phyloP scores from a whole-genome alignment of 2,888 invertebrate species.

The Adelognathus sp. region DNA sequence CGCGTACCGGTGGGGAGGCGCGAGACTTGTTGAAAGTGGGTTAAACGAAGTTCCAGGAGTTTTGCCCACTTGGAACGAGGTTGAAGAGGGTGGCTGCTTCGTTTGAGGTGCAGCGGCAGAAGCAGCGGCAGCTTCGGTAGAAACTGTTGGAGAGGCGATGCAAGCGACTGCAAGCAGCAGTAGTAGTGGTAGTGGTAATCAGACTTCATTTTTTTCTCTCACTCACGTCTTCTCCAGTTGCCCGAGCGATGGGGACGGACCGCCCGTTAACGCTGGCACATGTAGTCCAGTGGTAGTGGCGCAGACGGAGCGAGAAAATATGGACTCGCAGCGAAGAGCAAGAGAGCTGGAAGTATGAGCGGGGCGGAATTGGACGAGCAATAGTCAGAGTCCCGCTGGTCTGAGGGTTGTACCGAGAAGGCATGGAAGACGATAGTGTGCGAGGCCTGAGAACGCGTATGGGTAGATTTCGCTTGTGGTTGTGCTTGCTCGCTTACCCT shows the following conservation, averaged over 20 bases:
- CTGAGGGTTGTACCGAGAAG: conserved; percentile 43
- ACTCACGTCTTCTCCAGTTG: conserved; percentile 18
- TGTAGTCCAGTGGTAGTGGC: not conserved
- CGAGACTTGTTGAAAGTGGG: conserved; percentile 72
- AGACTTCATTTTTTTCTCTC: conserved; percentile 15
- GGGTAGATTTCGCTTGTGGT: conserved; percentile 2
- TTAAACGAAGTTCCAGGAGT: conserved; percentile 72
- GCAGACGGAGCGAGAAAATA: conserved; percentile 3
- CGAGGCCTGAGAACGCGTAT: conserved; percentile 16
- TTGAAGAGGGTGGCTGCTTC: conserved; percentile 43
- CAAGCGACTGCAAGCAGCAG: conserved; percentile 18
- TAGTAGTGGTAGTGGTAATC: conserved; percentile 13
- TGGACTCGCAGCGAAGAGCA: not conserved
- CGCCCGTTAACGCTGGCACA: conserved; percentile 17
- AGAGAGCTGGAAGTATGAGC: conserved; percentile 34
- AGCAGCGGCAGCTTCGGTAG: conserved; percentile 27
- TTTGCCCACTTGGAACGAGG: conserved; percentile 44
- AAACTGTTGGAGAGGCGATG: conserved; percentile 38
- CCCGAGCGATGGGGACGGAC: conserved; percentile 17
- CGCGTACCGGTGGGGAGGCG: conserved; percentile 24
- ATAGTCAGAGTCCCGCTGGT: conserved; percentile 31
- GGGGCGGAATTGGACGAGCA: conserved; percentile 56
- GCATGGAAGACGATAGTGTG: conserved; percentile 33
- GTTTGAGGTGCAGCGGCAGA: conserved; percentile 19
- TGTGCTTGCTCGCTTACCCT: not conserved